phyloP scores from a whole-genome alignment of 2,113 vertebrate species.

The Odobenus rosmarus region DNA sequence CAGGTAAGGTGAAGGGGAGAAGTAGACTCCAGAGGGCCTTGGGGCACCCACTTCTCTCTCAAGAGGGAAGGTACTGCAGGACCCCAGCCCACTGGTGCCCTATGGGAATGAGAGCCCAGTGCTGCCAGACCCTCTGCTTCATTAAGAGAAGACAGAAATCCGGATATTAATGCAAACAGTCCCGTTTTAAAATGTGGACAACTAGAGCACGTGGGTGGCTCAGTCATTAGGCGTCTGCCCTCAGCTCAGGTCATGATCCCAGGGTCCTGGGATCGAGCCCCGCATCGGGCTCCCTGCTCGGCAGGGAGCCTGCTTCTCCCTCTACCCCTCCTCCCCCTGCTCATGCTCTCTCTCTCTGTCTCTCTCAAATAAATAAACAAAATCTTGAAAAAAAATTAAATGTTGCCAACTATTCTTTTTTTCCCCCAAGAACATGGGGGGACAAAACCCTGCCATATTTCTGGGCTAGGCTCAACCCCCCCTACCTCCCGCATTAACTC shows the following conservation, averaged over 20 bases:
- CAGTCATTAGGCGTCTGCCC: too few species aligned
- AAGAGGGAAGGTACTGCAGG: background rate
- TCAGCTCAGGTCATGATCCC: background rate
- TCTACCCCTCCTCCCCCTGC: background rate
- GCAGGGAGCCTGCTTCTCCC: background rate
- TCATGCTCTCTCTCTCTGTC: background rate
- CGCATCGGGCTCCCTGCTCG: background rate
- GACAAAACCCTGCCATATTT: background rate
- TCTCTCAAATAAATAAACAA: background rate
- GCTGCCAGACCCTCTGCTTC: background rate
- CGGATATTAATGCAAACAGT: background rate
- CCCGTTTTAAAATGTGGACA: slow-evolving; percentile 5
- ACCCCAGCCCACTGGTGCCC: background rate
- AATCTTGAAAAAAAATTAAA: background rate
- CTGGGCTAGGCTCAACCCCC: background rate
- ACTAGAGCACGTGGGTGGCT: background rate
- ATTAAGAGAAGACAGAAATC: background rate
- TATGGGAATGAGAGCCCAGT: background rate
- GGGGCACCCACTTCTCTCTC: background rate
- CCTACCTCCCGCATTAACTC: background rate
- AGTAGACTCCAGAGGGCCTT: background rate
- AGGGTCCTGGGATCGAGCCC: background rate
- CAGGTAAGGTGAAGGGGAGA: background rate
- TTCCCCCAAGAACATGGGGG: background rate
- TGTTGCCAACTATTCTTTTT: background rate